phyloP scores from a whole-genome alignment of 2,888 invertebrate species.

The Pimpla rufipes region DNA sequence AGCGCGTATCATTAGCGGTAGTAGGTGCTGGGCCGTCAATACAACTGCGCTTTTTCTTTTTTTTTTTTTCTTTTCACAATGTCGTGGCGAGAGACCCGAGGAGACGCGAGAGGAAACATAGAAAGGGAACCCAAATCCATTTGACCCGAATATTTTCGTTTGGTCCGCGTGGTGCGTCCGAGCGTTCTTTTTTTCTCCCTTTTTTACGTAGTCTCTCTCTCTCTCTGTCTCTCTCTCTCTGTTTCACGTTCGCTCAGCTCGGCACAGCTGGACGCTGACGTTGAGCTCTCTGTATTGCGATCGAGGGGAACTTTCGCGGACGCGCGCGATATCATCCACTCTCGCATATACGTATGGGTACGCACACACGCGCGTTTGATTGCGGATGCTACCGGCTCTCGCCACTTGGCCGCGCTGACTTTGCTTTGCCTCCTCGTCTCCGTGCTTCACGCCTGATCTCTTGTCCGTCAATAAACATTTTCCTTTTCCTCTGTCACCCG shows the following conservation, averaged over 20 bases:
- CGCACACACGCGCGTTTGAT: conserved; percentile 19
- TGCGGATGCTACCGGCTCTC: conserved; percentile 17
- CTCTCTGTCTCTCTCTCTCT: conserved; percentile 30
- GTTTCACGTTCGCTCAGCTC: conserved; percentile 39
- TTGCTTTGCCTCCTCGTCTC: not conserved
- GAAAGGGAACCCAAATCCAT: conserved; percentile 74
- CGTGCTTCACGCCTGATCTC: conserved; percentile 3
- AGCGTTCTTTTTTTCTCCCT: conserved; percentile 18
- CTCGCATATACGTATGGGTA: conserved; percentile 21
- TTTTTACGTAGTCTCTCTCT: conserved; percentile 20
- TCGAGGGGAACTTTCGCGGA: conserved; percentile 65
- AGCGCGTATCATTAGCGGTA: not conserved
- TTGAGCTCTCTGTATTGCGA: conserved; percentile 34
- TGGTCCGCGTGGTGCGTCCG: conserved; percentile 51
- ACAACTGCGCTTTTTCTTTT: not conserved
- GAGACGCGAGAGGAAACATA: conserved; percentile 66
- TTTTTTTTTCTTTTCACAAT: conserved; percentile 17
- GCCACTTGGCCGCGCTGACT: not conserved
- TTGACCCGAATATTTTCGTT: conserved; percentile 77
- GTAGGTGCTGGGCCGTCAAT: not conserved
- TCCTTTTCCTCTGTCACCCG: not conserved
- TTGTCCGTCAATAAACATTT: not conserved
- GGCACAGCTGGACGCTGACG: conserved; percentile 9
- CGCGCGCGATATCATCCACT: conserved; percentile 36
- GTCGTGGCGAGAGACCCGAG: conserved; percentile 48